These are phyloP conservation scores for Argopecten irradians DNA, from an alignment of 1,140 invertebrate species.

Conservation along the genomic window DNA sequence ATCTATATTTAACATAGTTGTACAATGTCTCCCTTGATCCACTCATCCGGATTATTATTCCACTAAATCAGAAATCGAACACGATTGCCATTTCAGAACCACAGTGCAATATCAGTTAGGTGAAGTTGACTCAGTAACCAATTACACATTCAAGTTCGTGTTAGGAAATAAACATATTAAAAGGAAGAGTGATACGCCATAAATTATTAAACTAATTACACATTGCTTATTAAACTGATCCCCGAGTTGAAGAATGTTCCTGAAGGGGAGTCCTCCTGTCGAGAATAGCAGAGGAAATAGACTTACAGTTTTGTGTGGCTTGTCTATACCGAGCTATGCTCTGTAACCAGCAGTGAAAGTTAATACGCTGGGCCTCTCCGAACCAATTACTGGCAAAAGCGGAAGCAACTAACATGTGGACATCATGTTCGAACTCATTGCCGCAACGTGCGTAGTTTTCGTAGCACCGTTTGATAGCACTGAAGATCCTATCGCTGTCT, in stretches of 20 bases:
- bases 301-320: slow-evolving; percentile 24
- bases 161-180: neutral
- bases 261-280: neutral
- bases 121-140: neutral
- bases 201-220: neutral
- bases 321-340: slow-evolving; percentile 61
- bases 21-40: neutral
- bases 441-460: slow-evolving; percentile 62
- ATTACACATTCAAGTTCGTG: too few relatives aligned
- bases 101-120: neutral
- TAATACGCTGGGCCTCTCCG: slow-evolving; percentile 57
- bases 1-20: neutral
- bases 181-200: neutral
- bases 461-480: slow-evolving; percentile 63
- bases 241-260: slow-evolving; percentile 31
- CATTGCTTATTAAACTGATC: neutral
- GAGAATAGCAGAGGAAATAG: neutral
- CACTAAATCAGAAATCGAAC: too few relatives aligned
- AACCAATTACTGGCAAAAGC: slow-evolving; percentile 74
- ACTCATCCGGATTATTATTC: too few relatives aligned
- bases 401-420: slow-evolving; percentile 74
- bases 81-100: neutral
- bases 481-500: slow-evolving; percentile 66
- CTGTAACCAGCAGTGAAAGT: slow-evolving; percentile 69
- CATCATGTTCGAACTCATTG: slow-evolving; percentile 64